Base-by-base conservation (phyloP, 1,140 invertebrate species). In the Tribolium castaneum region DNA sequence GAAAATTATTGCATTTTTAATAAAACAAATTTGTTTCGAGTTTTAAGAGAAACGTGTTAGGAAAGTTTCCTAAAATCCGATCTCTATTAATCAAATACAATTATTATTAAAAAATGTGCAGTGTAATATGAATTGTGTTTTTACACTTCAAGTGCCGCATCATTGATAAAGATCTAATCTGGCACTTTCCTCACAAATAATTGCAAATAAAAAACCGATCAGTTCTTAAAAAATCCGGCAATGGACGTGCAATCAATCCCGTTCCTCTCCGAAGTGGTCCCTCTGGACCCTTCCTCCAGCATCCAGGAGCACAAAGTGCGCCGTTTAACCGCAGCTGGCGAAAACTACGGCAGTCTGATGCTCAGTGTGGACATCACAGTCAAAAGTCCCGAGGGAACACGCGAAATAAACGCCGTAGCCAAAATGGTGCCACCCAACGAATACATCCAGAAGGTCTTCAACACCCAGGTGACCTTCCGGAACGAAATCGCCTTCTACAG, bases 341-440 rank as follows among this genome's bases (percentile, higher is more conserved):
- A 91, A 79, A 91, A 91, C 85, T 91, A 91, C 77, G 90, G 89
- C 1, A 90, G 90, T 82, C 81, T 87, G 0, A 90, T 91, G 78
- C 78, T 90, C 0, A 84, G 84, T 1, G 85, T 91, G 0, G 59
- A 83, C 6, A 84, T 86, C 0, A 51, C 78, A 3, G 75, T 87
- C 1, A 83, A 73, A 10, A 80, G 78, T 2, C n/a, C 54, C 2
- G 51, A 81, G 6, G 80, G 87, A 39, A 66, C 83, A 9, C 9
- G n/a, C 2, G 39, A 45, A 45, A 45, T 45, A 10, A 45, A 45
- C 9, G 59, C 88, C 0, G 85, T 89, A 3, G 88, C 86, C 1
- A 90, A 89, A 76, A 84, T 85, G 79, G 79, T 80, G 9, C 87
- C 87, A 2, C 82, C 81, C 2, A 87, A 83, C 0, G 83, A 86